Conservation (phyloP, 2,797 vertebrate genomes). For the Megaceryle alcyon region DNA sequence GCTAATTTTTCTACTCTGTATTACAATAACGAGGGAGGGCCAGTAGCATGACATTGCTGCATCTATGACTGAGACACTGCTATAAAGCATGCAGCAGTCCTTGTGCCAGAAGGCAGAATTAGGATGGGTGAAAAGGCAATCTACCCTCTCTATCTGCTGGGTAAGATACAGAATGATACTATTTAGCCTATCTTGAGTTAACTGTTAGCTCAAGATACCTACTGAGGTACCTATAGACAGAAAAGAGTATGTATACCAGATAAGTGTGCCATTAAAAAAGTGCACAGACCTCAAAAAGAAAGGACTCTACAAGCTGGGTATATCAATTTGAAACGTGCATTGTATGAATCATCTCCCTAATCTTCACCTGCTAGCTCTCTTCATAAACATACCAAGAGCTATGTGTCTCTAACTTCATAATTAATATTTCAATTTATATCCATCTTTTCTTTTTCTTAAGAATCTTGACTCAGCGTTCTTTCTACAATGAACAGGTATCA, state of each 20-base stretch:
- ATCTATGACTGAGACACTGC: not conserved
- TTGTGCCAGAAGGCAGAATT: not conserved
- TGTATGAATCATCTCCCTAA: not conserved
- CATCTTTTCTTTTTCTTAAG: not conserved
- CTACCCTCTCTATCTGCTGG: not conserved
- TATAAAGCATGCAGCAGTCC: not conserved
- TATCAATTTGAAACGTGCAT: not conserved
- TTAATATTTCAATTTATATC: not conserved
- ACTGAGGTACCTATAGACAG: not conserved
- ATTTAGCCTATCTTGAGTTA: not conserved
- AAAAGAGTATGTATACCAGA: not conserved
- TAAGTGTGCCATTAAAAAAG: not conserved
- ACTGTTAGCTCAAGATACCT: not conserved
- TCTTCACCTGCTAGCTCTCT: not conserved
- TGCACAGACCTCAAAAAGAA: not conserved
- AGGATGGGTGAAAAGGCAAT: not conserved
- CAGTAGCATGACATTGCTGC: not conserved
- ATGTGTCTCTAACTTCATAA: not conserved
- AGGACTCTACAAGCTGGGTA: not conserved
- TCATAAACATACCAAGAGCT: not conserved
- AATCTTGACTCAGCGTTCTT: not conserved
- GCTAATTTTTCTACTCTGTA: not conserved
- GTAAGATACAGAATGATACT: not conserved
- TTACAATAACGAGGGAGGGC: not conserved
- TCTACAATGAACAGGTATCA: not conserved